Evolutionary conservation across 2,797 vertebrate species (phyloP), one percentile per base, ranked within the genome.

Genomic region (Oreochromis grahami): DNA sequence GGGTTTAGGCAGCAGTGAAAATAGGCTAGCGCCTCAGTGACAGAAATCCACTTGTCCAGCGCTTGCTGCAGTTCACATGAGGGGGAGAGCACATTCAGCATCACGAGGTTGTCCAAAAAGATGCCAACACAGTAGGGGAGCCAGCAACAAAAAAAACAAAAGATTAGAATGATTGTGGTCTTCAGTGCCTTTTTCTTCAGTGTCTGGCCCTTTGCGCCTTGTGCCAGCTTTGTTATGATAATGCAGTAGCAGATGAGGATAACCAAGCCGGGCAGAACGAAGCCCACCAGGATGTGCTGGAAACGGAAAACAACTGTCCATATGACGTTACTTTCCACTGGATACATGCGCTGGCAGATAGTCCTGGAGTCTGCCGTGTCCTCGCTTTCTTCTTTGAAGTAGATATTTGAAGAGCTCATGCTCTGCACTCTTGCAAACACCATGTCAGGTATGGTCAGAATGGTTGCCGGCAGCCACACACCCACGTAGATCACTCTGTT

Each of bases 1-100:
- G 99, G 99, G 90, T 99, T 99, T 76, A 99, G 96, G 93, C 99
- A 99, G 93, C 98, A 99, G 95, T 99, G 99, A 90, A 99, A 99
- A 90, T 97, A 99, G 0, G 98, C 99, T 38, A 99, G 87, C 0
- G 97, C 98, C 92, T 99, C 99, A 0, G 98, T 99, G 86, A 99
- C 93, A 70, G 97, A 96, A 91, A 99, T 97, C 97, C 98, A 98
- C 85, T 96, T 99, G 53, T 97, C 95, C 87, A 99, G 95, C 0
- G 93, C 90, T 0, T 94, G 96, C 3, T 98, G 96, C 91, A 98
- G 92, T 5, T 77, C 86, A 87, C 98, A 99, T 3, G 96, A 94
- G 50, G 93, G 82, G 1, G 93, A 80, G 80, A 99, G 89, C 74
- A 98, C 93, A 2, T 96, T 92, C 19, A 99, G 95, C 86, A 96